These are phyloP conservation scores for Plebejus argus DNA, from an alignment of 2,888 invertebrate genomes.

Conservation along the genomic window DNA sequence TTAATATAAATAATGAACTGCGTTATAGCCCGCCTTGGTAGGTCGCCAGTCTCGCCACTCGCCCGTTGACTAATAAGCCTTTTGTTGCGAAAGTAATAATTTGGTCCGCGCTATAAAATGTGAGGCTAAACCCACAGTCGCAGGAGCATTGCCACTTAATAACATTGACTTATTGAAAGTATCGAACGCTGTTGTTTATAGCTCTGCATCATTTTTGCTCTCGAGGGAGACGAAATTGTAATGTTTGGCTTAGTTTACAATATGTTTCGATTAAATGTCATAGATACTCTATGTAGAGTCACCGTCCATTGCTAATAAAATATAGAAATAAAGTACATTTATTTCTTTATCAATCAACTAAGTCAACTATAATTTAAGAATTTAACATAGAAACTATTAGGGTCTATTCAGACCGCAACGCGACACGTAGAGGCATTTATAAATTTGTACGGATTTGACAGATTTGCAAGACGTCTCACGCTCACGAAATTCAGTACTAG, in stretches of 20 bases:
- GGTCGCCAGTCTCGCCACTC: constrained; percentile 56
- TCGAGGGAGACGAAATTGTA: not conserved
- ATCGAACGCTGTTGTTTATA: constrained; percentile 1
- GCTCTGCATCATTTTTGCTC: not conserved
- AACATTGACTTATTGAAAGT: constrained; percentile 14
- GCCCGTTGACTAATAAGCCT: constrained; percentile 72
- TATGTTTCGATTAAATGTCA: no score
- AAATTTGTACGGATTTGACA: no score
- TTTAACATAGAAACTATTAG: no score
- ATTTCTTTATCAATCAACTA: no score
- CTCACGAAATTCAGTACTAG: no score
- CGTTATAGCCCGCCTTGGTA: constrained; percentile 71
- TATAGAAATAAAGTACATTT: no score
- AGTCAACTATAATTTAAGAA: no score
- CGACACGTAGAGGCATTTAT: no score
- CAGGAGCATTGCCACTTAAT: constrained; percentile 32
- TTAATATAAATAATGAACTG: constrained; percentile 81
- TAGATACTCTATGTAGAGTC: no score
- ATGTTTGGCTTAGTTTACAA: not conserved
- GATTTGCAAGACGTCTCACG: no score
- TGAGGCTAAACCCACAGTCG: constrained; percentile 33
- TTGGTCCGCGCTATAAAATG: constrained; percentile 47
- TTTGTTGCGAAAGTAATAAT: constrained; percentile 66
- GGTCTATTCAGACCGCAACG: no score
- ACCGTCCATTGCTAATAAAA: no score